Evolutionary conservation across 30 jellyfish, hydroid and myxozoan species (phyloP), one percentile per base, ranked within the genome.

Genomic region (Aurelia sp.): DNA sequence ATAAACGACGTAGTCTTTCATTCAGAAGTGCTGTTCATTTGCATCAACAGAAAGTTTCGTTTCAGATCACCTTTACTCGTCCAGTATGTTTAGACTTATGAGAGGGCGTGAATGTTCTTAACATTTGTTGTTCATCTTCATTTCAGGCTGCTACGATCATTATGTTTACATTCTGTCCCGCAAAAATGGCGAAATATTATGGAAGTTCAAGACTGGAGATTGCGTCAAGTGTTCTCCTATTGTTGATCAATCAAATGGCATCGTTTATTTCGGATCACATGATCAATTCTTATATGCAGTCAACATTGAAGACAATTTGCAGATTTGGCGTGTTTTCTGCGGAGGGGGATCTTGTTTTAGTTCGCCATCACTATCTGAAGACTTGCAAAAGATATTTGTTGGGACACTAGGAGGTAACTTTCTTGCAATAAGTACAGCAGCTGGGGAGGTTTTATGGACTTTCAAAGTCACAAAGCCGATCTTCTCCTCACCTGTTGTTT

Each of bases 81-180:
- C 55, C 15, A 10, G 13, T 44, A 2, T 15, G 13, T 44, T 44
- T 44, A 3, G 55, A 44, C 55, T 44, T 44, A 44, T 44, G 10
- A 5, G 55, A 44, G 55, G 55, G 10, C 1, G 52, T 41, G 55
- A 44, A 7, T 0, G 0, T 44, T 44, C 55, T 44, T 44, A 7
- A 44, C 55, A 0, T 44, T 7, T 44, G 8, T 10, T 6, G 55
- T 44, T 44, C 55, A 4, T 16, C 51, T 65, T 67, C 58, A 27
- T 37, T 81, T 12, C 70, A 92, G 98, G 98, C 13, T 92, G 98
- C 82, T 82, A 92, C 64, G 98, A 92, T 71, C 79, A 85, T 22
- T 55, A 9, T 27, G 58, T 92, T 17, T 92, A 92, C 89, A 65
- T 88, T 27, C 76, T 92, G 22, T 60, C 92, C 48, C 70, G 86